These are phyloP conservation scores for Hemicrepidius hirtus DNA, from an alignment of 2,888 invertebrate genomes.

Conservation along the genomic window DNA sequence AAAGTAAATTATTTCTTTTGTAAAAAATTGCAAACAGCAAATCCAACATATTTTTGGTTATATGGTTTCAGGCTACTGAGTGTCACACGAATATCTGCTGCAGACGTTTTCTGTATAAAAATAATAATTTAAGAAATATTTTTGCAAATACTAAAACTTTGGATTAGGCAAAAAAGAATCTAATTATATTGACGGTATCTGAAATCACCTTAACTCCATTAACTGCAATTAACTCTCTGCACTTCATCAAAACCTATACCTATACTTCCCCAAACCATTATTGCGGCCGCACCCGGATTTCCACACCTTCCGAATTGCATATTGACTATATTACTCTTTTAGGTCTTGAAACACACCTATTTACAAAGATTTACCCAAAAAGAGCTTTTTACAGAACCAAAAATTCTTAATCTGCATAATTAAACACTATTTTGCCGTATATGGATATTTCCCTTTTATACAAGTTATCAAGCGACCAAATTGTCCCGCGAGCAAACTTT, in stretches of 20 bases:
- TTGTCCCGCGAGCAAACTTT: background rate
- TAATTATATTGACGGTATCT: background rate
- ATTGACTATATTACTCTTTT: slow-evolving; percentile 10
- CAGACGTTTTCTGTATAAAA: no score
- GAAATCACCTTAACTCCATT: slow-evolving; percentile 19
- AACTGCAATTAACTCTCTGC: slow-evolving; percentile 20
- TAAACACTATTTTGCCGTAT: no score
- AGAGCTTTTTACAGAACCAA: background rate
- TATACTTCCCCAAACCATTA: slow-evolving; percentile 22
- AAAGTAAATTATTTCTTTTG: no score
- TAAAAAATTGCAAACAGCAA: no score
- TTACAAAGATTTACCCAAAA: background rate
- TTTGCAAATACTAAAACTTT: background rate
- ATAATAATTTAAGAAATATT: background rate
- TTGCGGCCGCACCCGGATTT: slow-evolving; percentile 14
- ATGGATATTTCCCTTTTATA: no score
- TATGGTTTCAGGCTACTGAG: no score
- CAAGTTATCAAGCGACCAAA: no score
- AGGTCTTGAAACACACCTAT: slow-evolving; percentile 7
- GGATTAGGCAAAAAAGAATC: background rate
- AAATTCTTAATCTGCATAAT: no score
- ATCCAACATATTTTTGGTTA: no score
- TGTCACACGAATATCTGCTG: no score
- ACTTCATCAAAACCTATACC: slow-evolving; percentile 17
- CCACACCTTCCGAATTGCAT: slow-evolving; percentile 21